Percentiles rank a stretch among this genome's conserved stretches.
phyloP scores from a whole-genome alignment of 2,113 vertebrate species.

The Rhodinocichla rosea region DNA sequence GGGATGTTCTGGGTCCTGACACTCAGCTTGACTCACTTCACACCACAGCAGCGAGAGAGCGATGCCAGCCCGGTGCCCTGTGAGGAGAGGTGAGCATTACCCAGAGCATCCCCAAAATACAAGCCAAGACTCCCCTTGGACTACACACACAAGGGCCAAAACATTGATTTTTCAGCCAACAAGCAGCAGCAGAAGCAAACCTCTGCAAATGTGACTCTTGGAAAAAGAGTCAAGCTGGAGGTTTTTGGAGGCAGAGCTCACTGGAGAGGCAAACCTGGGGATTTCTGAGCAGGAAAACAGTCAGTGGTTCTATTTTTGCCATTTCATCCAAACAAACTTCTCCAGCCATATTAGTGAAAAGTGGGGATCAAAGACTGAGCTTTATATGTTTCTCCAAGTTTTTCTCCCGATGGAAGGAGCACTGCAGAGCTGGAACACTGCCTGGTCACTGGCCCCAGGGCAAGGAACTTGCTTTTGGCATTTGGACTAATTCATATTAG shows the following conservation, averaged over 20 bases:
- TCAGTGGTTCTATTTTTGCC: not conserved
- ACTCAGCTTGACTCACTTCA: not conserved
- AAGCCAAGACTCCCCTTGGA: not conserved
- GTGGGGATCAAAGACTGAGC: not conserved
- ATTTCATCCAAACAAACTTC: not conserved
- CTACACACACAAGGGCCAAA: not conserved
- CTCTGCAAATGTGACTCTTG: not conserved
- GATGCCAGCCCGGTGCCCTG: rapidly evolving
- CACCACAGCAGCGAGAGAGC: rapidly evolving
- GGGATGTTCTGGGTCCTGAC: too few relatives aligned
- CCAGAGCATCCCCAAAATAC: not conserved
- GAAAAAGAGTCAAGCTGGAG: not conserved
- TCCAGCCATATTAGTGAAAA: not conserved
- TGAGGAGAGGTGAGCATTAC: not conserved
- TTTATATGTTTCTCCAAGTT: not conserved
- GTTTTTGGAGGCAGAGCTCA: not conserved
- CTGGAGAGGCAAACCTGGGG: not conserved
- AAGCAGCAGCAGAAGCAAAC: not conserved
- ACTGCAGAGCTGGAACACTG: not conserved
- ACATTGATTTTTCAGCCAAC: not conserved
- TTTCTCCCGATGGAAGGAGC: not conserved
- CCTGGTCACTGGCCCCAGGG: rapidly evolving
- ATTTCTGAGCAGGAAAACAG: not conserved
- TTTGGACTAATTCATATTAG: not conserved
- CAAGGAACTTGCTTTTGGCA: not conserved